A percentile compares a stretch with the other conserved stretches of the same genome.
These are phyloP conservation scores for Melanocharis versteri DNA, from an alignment of 2,113 vertebrate genomes.

Conservation along the genomic window DNA sequence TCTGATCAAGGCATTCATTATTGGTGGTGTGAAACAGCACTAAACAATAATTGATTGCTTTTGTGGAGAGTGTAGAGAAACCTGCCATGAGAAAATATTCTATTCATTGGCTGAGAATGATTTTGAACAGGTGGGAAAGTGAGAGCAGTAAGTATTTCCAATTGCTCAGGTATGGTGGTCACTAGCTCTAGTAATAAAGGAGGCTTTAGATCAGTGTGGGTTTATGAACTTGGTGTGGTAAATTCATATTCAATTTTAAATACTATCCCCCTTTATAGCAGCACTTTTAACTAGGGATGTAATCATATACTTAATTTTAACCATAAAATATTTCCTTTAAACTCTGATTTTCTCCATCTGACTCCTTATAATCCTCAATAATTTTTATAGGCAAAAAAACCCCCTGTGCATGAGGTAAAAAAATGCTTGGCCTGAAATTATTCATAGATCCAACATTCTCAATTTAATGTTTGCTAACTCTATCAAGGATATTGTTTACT, in stretches of 20 bases:
- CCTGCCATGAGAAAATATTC: not conserved
- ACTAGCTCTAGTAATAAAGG: not conserved
- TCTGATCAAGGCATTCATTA: constrained; percentile 22
- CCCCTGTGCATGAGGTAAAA: not conserved
- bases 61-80: not conserved
- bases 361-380: not conserved
- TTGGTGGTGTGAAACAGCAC: not conserved
- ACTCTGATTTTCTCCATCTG: not conserved
- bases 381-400: not conserved
- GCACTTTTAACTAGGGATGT: not conserved
- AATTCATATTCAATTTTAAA: not conserved
- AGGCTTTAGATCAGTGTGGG: not conserved
- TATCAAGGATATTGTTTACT: not conserved
- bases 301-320: not conserved
- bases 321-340: not conserved
- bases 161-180: not conserved
- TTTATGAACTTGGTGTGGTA: not conserved
- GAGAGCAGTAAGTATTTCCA: not conserved
- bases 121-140: not conserved
- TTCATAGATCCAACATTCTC: not conserved
- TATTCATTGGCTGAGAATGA: not conserved
- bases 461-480: not conserved
- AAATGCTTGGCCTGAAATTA: not conserved
- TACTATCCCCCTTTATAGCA: not conserved
- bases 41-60: constrained; percentile 22